A percentile compares a stretch with the other conserved stretches of the same genome.
phyloP scores from a whole-genome alignment of 1,140 invertebrate genomes.

The Coenobita brevimanus region DNA sequence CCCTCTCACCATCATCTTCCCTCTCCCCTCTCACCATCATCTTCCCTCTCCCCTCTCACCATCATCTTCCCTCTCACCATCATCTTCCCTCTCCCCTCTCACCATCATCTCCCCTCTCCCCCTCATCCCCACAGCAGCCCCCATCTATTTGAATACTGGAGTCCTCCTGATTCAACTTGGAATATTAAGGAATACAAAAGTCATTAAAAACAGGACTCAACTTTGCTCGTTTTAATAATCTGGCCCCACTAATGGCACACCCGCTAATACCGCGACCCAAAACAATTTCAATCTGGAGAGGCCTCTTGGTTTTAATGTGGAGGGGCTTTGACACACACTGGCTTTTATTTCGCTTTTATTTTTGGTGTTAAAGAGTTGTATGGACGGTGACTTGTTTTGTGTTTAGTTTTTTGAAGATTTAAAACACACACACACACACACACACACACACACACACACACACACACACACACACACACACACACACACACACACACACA shows the following conservation, averaged over 20 bases:
- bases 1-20: too few relatives aligned
- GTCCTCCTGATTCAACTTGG: conserved; percentile 62
- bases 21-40: too few relatives aligned
- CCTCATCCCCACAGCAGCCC: neutral
- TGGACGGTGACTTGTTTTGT: too few relatives aligned
- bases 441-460: too few relatives aligned
- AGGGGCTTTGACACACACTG: neutral
- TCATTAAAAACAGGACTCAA: conserved; percentile 65
- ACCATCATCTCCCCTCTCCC: too few relatives aligned
- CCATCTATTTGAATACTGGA: conserved; percentile 55
- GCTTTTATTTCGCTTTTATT: conserved; percentile 27
- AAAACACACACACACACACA: too few relatives aligned
- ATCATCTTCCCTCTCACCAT: too few relatives aligned
- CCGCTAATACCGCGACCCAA: conserved; percentile 58
- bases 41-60: too few relatives aligned
- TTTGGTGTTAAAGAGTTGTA: neutral
- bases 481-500: too few relatives aligned
- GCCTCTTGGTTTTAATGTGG: conserved; percentile 48
- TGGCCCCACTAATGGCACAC: conserved; percentile 57
- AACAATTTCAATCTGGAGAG: conserved; percentile 54
- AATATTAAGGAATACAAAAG: conserved; percentile 66
- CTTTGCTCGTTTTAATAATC: conserved; percentile 66
- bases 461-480: too few relatives aligned
- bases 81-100: too few relatives aligned
- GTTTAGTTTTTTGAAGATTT: too few relatives aligned